Base-by-base conservation (phyloP, 2,888 invertebrate genomes). In the Drosophila prostipennis region DNA sequence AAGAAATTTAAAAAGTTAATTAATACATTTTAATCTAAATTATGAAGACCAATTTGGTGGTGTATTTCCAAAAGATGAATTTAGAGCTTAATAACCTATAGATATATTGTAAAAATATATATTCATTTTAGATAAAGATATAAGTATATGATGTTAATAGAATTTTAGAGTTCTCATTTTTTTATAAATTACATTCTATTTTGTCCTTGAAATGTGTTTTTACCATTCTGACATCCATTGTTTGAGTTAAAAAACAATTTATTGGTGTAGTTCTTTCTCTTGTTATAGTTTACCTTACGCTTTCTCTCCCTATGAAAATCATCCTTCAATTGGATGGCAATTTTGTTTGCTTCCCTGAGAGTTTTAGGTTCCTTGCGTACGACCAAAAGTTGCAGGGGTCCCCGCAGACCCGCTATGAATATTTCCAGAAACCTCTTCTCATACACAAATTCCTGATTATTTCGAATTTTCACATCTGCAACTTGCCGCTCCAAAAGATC, bases 41-140 rank as follows among this genome's bases (percentile, higher is more conserved):
- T 43, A 23, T 23, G 43, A 43, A 43, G 43, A 43, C 23, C 19
- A 23, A 23, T 10, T 7, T 43, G 43, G 43, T 43, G 43, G 43
- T 13, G 26, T 43, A 7, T 29, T 29, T 29, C 43, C 43, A 13
- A 23, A 34, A 32, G 29, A 29, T 29, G 10, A 2, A 32, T 32
- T 32, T 8, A 1, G 3, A 32, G 8, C 32, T 32, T 10, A 32
- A 10, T 10, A 10, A 32, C 10, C 32, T 32, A 29, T 29, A 29
- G 7, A 29, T 29, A 7, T 7, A 29, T 29, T 26, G 6, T 26
- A 6, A 7, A 29, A 29, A 29, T 29, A 29, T 7, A 29, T 29
- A 6, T 29, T 29, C 0, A 29, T 29, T 29, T 29, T 29, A 23
- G 6, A 26, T 19, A 19, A 19, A 19, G 19, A 19, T 19, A 19